Base-by-base conservation (phyloP, 2,797 vertebrate species). In the Tinamus major region DNA sequence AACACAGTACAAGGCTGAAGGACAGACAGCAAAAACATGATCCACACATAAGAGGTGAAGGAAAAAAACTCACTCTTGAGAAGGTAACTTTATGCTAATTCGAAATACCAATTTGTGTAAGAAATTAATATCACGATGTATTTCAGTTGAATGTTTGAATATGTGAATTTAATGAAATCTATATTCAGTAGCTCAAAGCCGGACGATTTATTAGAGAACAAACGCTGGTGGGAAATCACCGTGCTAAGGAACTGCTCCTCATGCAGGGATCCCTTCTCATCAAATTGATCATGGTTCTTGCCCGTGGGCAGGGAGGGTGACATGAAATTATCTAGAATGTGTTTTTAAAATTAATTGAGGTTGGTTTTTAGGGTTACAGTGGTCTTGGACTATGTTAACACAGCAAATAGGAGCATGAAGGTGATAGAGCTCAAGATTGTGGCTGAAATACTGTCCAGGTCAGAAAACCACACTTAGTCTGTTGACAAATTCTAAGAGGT, bases 11-110 rank as follows among this genome's bases (percentile, higher is more conserved):
- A 46, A 64, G 58, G 46, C 48, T 67, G 79, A 70, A 61, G 65
- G 48, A 15, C 48, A 33, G 48, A 15, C 48, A 39, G 26, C 42
- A n/a, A 0, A 2, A 48, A 61, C 4, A 0, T 13, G 53, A 31
- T 39, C 3, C 3, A 55, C 29, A 72, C 53, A 21, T 80, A 37
- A 75, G 19, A 41, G 4, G 10, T 10, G 42, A 55, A 46, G 37
- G 62, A 68, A 24, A 18, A 68, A 37, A 8, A 23, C 55, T 27
- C 68, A 6, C 68, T 90, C 26, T 79, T 68, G 65, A 71, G 31
- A 71, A 72, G 33, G 44, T 19, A 46, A 55, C 1, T 3, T 15
- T 62, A 83, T 58, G 42, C 17, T 48, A 19, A 1, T 2, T 9
- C 65, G 62, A 62, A 75, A 58, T 59, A 29, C 31, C n/a, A 23